Percentiles rank a stretch among this genome's conserved stretches.
Conservation (phyloP, 2,888 invertebrate genomes). For the Thera britannica region DNA sequence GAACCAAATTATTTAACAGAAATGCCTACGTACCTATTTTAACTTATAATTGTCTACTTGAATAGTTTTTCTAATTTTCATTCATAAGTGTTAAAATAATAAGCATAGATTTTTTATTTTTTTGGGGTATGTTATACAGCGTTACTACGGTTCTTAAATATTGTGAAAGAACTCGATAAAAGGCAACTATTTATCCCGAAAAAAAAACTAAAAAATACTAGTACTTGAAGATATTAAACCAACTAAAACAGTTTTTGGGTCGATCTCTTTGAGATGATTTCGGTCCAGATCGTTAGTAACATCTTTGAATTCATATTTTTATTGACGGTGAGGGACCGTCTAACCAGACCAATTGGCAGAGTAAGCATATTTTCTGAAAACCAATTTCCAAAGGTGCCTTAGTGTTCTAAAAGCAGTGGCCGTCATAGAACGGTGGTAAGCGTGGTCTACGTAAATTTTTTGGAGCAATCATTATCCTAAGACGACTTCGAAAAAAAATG, state of each 20-base stretch:
- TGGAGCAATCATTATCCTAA: background rate
- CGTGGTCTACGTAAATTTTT: background rate
- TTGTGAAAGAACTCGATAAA: too few relatives aligned
- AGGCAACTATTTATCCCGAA: too few relatives aligned
- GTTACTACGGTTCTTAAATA: too few relatives aligned
- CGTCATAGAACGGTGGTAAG: background rate
- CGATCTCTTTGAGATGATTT: background rate
- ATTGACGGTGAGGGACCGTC: constrained; percentile 16
- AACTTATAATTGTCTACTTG: too few relatives aligned
- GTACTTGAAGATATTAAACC: background rate
- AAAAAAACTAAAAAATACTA: too few relatives aligned
- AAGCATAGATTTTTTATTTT: too few relatives aligned
- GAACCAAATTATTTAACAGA: too few relatives aligned
- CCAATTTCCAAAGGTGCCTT: constrained; percentile 2
- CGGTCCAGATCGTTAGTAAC: background rate
- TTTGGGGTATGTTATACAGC: too few relatives aligned
- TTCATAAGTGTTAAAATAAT: too few relatives aligned
- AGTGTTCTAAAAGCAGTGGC: background rate
- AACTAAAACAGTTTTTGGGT: background rate
- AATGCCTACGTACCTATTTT: too few relatives aligned
- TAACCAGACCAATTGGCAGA: constrained; percentile 14
- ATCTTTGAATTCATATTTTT: constrained; percentile 12
- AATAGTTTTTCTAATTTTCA: too few relatives aligned
- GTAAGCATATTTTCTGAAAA: constrained; percentile 19
- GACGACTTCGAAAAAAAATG: too few relatives aligned